phyloP scores from a whole-genome alignment of 2,797 vertebrate genomes.

The Sibirionetta formosa region DNA sequence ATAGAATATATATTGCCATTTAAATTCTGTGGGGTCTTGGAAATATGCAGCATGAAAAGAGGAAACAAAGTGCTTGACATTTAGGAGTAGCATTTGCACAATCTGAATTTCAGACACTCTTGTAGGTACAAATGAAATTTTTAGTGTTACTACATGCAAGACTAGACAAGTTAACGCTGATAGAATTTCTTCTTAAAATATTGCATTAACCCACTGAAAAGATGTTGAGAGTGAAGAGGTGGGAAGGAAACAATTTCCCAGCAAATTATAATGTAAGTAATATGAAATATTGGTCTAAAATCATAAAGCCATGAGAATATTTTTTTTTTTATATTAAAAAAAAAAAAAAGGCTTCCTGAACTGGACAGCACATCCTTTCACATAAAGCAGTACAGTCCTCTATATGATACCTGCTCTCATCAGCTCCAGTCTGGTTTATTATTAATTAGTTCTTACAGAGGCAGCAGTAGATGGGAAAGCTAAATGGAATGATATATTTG shows the following conservation, averaged over 20 bases:
- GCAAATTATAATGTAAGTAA: background rate
- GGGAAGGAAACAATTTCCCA: background rate
- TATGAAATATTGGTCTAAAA: conserved; percentile 40
- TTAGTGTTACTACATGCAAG: background rate
- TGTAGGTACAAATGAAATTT: background rate
- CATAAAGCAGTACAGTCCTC: background rate
- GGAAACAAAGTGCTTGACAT: background rate
- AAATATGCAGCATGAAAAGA: background rate
- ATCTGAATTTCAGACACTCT: background rate
- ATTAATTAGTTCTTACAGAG: conserved; percentile 29
- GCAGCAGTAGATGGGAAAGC: conserved; percentile 29
- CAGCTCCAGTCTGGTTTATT: background rate
- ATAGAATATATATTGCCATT: background rate
- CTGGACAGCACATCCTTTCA: background rate
- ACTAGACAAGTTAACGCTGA: background rate
- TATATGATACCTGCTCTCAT: background rate
- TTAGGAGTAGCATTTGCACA: background rate
- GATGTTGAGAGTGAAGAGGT: background rate
- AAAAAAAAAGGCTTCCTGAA: background rate
- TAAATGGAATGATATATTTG: background rate
- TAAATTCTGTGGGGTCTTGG: background rate
- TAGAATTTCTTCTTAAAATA: background rate
- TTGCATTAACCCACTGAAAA: background rate
- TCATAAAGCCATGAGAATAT: background rate
- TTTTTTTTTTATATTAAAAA: background rate